Evolutionary conservation across 2,888 invertebrate species (phyloP), one percentile per base, ranked within the genome.

Genomic region (Crematogaster levior): DNA sequence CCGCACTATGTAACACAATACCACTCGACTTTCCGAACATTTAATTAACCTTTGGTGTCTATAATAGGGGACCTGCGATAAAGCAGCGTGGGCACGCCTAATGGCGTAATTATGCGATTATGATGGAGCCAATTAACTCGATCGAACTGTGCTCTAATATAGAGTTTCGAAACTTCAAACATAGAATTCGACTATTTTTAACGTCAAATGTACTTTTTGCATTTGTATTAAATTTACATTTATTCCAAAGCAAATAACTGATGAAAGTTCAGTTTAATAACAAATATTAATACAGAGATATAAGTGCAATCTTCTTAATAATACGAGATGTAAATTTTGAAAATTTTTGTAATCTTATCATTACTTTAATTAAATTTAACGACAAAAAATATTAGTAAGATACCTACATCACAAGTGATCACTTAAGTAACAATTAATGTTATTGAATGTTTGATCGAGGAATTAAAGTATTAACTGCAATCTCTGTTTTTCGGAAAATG

Each of bases 1-100:
- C 77, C 65, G 56, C 66, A 72, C 68, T 74, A 30, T 87, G 82
- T 60, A 79, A 79, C 34, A 53, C 72, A 79, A 84, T 84, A 77
- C 77, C 34, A 77, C 80, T 77, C 80, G 80, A 75, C 80, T 75
- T 72, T 81, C 80, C 80, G 60, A 75, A 72, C 75, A 77, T 75
- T 72, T 81, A 81, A 81, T 81, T 75, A 81, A 72, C 80, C 60
- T 60, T 51, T n/a, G 58, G 46, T 77, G 30, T 75, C 73, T 75
- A n/a, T n/a, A 75, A 75, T 81, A 81, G 60, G 37, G 10, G 51
- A 40, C 60, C 48, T 60, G 27, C 48, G 77, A 81, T 75, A 81
- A 77, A 81, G 77, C 46, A 40, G 5, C 18, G 24, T 51, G 68
- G 60, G 27, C 79, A 34, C 77, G 48, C 37, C 12, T 75, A 77